A percentile compares a stretch with the other conserved stretches of the same genome.
Evolutionary conservation across 2,888 invertebrate genomes (phyloP).

Genomic region (Macroteleia sp.): DNA sequence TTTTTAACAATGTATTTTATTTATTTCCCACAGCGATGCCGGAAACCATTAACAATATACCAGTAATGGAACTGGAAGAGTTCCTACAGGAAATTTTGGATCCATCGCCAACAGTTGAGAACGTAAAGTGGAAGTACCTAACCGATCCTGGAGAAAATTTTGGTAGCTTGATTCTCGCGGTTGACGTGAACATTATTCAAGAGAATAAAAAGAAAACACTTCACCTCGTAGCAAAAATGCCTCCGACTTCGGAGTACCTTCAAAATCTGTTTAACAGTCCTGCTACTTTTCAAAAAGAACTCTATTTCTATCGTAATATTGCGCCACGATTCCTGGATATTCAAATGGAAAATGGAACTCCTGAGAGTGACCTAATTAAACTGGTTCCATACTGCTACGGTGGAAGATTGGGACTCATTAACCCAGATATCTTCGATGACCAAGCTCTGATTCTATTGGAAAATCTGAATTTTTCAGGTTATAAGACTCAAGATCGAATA

Average conservation of each 20-base stretch:
- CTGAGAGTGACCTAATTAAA: constrained; percentile 69
- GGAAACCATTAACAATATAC: constrained; percentile 62
- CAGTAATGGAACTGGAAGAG: constrained; percentile 73
- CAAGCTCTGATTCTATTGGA: too few species aligned
- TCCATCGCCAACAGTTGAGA: constrained; percentile 67
- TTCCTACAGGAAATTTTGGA: constrained; percentile 72
- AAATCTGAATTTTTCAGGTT: too few species aligned
- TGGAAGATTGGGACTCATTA: constrained; percentile 74
- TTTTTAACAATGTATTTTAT: too few species aligned
- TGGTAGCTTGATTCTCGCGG: constrained; percentile 79
- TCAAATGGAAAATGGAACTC: constrained; percentile 70
- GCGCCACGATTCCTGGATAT: constrained; percentile 73
- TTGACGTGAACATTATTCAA: constrained; percentile 68
- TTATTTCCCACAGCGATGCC: constrained; percentile 67
- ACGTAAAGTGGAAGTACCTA: constrained; percentile 77
- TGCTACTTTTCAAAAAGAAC: constrained; percentile 78
- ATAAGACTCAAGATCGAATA: too few species aligned
- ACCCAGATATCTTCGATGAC: constrained; percentile 72
- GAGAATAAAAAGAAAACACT: constrained; percentile 68
- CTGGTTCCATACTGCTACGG: constrained; percentile 76
- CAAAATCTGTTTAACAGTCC: constrained; percentile 79
- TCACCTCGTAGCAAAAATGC: constrained; percentile 79
- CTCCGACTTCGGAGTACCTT: constrained; percentile 77
- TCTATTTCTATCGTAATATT: constrained; percentile 76
- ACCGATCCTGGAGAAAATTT: constrained; percentile 82